These are phyloP conservation scores for Anolis carolinensis DNA, from an alignment of 2,113 vertebrate genomes.

Conservation along the genomic window DNA sequence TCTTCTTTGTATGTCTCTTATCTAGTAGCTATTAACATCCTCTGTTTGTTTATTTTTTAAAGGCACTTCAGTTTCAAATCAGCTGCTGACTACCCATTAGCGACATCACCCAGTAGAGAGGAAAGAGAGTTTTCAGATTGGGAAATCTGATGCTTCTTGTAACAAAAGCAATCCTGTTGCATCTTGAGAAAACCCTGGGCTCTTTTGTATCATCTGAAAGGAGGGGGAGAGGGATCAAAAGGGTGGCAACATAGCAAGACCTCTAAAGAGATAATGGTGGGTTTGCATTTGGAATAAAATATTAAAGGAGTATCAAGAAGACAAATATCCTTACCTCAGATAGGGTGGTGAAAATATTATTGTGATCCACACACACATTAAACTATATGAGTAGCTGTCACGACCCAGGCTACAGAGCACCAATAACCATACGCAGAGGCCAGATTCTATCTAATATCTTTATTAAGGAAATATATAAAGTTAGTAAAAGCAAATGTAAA, in stretches of 20 bases:
- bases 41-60: background rate
- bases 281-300: constrained; percentile 63
- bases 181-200: constrained; percentile 60
- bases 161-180: constrained; percentile 63
- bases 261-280: constrained; percentile 46
- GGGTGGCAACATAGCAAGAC: constrained; percentile 57
- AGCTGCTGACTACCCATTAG: constrained; percentile 59
- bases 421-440: no score
- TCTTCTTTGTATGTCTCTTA: background rate
- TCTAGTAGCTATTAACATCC: constrained; percentile 16
- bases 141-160: constrained; percentile 57
- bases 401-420: no score
- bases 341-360: constrained; percentile 61
- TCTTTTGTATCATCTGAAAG: constrained; percentile 38
- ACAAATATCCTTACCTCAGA: constrained; percentile 70
- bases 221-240: constrained; percentile 45
- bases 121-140: constrained; percentile 55
- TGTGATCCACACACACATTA: constrained; percentile 67
- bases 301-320: constrained; percentile 61
- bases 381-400: constrained; percentile 62
- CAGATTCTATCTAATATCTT: no score
- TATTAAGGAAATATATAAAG: no score
- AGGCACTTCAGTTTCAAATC: constrained; percentile 1
- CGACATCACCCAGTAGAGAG: constrained; percentile 40
- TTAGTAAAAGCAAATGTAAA: no score